Percentiles rank a stretch among this genome's conserved stretches.
phyloP scores from a whole-genome alignment of 2,113 vertebrate genomes.

The Notiomystis cincta region DNA sequence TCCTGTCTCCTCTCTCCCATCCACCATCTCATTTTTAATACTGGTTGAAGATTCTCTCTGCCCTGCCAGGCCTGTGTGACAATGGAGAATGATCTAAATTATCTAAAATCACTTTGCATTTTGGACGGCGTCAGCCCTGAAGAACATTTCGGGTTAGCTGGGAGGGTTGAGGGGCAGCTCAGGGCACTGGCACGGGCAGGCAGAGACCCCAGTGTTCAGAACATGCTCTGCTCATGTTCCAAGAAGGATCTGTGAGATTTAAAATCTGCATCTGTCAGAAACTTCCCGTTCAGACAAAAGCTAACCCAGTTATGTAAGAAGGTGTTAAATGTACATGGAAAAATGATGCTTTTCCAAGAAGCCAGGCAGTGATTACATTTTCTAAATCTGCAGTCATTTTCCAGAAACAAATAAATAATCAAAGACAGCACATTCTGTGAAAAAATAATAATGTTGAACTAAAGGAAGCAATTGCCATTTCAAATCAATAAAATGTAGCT shows the following conservation, averaged over 20 bases:
- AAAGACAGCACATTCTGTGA: conserved; percentile 17
- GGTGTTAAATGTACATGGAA: conserved; percentile 44
- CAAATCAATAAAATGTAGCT: conserved; percentile 34
- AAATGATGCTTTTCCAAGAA: conserved; percentile 38
- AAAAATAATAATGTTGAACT: conserved; percentile 28
- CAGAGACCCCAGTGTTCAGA: neutral
- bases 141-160: neutral
- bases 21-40: neutral
- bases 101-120: neutral
- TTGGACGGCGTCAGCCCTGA: rapidly evolving
- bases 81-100: too few relatives aligned
- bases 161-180: neutral
- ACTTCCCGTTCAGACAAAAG: conserved; percentile 45
- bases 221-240: neutral
- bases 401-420: conserved; percentile 53
- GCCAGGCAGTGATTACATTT: conserved; percentile 23
- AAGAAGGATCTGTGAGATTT: neutral
- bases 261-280: conserved; percentile 9
- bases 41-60: rapidly evolving
- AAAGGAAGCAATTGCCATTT: conserved; percentile 45
- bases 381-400: conserved; percentile 41
- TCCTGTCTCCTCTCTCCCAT: neutral
- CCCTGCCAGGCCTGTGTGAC: rapidly evolving
- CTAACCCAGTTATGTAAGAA: conserved; percentile 49
- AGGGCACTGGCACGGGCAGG: neutral